Percentiles rank a stretch among this genome's conserved stretches.
These are phyloP conservation scores for Zaprionus davidi DNA, from an alignment of 1,140 invertebrate genomes.

Conservation along the genomic window DNA sequence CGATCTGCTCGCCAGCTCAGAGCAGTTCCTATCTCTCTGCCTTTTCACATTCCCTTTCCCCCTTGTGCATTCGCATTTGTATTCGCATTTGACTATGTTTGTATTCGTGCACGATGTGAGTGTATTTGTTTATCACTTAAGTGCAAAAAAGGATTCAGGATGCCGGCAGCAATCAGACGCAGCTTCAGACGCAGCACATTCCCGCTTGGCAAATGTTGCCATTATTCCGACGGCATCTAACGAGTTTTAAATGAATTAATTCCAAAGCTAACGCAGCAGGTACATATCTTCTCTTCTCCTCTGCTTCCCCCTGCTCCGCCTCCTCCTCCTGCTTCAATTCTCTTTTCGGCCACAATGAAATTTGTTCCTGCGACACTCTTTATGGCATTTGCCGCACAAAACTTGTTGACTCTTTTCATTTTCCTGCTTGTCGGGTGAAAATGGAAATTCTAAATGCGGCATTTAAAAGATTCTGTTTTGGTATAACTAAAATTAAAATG, in stretches of 20 bases:
- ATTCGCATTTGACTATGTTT: slow-evolving; percentile 54
- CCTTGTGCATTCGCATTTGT: slow-evolving; percentile 49
- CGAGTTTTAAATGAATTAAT: slow-evolving; percentile 82
- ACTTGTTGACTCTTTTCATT: not conserved
- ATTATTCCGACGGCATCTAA: slow-evolving; percentile 56
- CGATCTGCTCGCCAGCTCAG: slow-evolving; percentile 54
- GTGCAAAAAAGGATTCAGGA: slow-evolving; percentile 78
- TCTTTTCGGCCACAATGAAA: slow-evolving; percentile 17
- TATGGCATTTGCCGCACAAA: not conserved
- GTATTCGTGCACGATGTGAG: slow-evolving; percentile 57
- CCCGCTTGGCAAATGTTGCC: slow-evolving; percentile 45
- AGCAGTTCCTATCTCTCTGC: slow-evolving; percentile 33
- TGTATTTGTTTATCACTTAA: slow-evolving; percentile 83
- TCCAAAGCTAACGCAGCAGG: slow-evolving; percentile 31
- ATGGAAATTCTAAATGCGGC: not conserved
- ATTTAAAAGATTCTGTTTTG: not conserved
- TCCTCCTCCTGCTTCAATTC: not conserved
- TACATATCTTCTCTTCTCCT: not conserved
- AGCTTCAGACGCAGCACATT: slow-evolving; percentile 46
- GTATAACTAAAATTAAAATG: not conserved
- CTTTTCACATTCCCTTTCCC: slow-evolving; percentile 9
- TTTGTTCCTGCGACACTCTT: not conserved
- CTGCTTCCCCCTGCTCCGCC: not conserved
- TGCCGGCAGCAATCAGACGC: slow-evolving; percentile 32
- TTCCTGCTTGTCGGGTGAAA: not conserved